These are phyloP conservation scores for Tonatia bakeri DNA, from an alignment of 2,113 vertebrate genomes.

Conservation along the genomic window DNA sequence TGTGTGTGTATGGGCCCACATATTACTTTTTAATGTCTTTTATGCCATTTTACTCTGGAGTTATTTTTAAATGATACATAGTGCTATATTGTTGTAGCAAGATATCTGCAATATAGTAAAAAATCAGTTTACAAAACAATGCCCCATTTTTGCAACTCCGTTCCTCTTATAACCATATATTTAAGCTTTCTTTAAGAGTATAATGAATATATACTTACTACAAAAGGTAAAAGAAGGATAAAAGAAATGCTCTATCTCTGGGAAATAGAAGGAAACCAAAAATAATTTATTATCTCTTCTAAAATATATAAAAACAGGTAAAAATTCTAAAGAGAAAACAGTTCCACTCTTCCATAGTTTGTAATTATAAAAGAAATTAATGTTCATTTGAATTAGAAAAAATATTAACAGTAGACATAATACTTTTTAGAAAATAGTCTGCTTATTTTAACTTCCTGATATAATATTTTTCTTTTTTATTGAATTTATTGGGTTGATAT, in stretches of 20 bases:
- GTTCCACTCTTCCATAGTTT: no score
- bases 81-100: not conserved
- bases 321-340: no score
- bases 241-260: not conserved
- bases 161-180: not conserved
- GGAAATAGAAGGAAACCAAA: not conserved
- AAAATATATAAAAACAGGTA: no score
- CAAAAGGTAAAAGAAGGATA: not conserved
- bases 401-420: no score
- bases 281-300: not conserved
- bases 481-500: no score
- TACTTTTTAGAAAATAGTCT: no score
- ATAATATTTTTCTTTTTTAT: no score
- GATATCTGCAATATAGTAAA: not conserved
- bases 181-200: not conserved
- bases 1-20: no score
- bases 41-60: not conserved
- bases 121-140: not conserved
- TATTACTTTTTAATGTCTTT: not conserved
- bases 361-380: no score
- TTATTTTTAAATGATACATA: not conserved
- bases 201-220: not conserved
- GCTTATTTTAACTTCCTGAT: no score
- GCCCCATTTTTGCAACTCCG: not conserved
- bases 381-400: no score